Percentiles rank a stretch among this genome's conserved stretches.
Conservation (phyloP, 1,140 invertebrate species). For the Papilio polytes region DNA sequence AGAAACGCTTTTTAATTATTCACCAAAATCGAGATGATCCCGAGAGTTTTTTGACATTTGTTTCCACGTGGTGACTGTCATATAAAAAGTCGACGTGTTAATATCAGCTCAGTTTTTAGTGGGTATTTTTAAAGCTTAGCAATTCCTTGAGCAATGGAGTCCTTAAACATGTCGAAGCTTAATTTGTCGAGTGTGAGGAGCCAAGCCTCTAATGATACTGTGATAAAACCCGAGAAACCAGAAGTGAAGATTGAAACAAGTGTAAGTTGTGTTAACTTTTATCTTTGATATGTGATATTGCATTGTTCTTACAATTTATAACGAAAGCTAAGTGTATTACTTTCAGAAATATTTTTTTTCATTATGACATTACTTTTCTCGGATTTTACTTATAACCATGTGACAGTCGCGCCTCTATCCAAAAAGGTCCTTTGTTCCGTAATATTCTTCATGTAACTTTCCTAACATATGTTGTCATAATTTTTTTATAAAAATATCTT, state of each 20-base stretch:
- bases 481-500: background rate
- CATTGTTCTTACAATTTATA: background rate
- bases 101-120: slow-evolving; percentile 49
- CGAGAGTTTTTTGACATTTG: slow-evolving; percentile 68
- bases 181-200: slow-evolving; percentile 73
- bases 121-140: slow-evolving; percentile 53
- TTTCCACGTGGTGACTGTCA: slow-evolving; percentile 81
- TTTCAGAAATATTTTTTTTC: background rate
- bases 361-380: background rate
- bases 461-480: background rate
- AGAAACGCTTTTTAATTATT: slow-evolving; percentile 46
- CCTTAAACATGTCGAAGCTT: slow-evolving; percentile 75
- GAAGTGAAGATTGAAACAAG: slow-evolving; percentile 64
- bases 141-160: slow-evolving; percentile 66
- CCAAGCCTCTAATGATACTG: slow-evolving; percentile 57
- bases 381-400: background rate
- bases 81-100: slow-evolving; percentile 75
- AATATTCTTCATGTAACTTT: background rate
- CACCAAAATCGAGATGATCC: slow-evolving; percentile 48
- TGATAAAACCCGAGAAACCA: slow-evolving; percentile 55
- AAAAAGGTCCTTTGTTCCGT: slow-evolving; percentile 5
- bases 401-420: background rate
- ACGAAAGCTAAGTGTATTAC: background rate
- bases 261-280: slow-evolving; percentile 57
- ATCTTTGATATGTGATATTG: background rate